Percentiles rank a stretch among this genome's conserved stretches.
Conservation (phyloP, 2,888 invertebrate species). For the Sceliomorpha sp. region DNA sequence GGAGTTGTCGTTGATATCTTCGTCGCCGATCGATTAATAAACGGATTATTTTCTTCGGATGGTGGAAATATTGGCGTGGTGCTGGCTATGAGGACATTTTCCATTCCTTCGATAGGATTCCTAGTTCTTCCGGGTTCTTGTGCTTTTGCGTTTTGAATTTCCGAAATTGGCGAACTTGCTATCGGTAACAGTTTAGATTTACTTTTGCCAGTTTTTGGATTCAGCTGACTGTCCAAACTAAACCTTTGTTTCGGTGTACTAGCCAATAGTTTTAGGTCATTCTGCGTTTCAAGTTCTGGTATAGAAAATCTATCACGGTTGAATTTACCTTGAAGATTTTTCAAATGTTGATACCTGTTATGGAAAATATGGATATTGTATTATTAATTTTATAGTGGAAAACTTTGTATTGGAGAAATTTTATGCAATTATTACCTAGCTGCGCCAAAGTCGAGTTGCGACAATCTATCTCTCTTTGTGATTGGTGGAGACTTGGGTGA, state of each 20-base stretch:
- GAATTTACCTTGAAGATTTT: slow-evolving; percentile 60
- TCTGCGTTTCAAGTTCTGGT: slow-evolving; percentile 74
- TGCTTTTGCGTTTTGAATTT: slow-evolving; percentile 61
- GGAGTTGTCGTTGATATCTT: slow-evolving; percentile 13
- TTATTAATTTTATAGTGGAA: no score
- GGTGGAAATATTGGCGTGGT: slow-evolving; percentile 70
- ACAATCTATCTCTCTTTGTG: slow-evolving; percentile 69
- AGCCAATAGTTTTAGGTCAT: slow-evolving; percentile 71
- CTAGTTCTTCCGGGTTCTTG: slow-evolving; percentile 45
- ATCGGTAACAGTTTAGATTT: slow-evolving; percentile 70
- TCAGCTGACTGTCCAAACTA: slow-evolving; percentile 72
- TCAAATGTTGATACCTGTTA: slow-evolving; percentile 39
- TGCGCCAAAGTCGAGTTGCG: slow-evolving; percentile 70
- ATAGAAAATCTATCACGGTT: slow-evolving; percentile 75
- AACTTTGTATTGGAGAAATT: no score
- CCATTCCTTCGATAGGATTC: slow-evolving; percentile 64
- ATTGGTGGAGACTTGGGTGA: slow-evolving; percentile 58
- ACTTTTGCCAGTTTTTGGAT: slow-evolving; percentile 61
- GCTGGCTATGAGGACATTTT: slow-evolving; percentile 69
- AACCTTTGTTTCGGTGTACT: slow-evolving; percentile 75
- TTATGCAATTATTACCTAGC: slow-evolving; percentile 61
- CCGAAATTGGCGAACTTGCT: slow-evolving; percentile 73
- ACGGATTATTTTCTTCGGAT: slow-evolving; percentile 54
- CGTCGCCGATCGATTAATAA: neutral
- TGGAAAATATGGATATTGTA: no score